These are phyloP conservation scores for Cuculus canorus DNA, from an alignment of 2,797 vertebrate species.

Conservation along the genomic window DNA sequence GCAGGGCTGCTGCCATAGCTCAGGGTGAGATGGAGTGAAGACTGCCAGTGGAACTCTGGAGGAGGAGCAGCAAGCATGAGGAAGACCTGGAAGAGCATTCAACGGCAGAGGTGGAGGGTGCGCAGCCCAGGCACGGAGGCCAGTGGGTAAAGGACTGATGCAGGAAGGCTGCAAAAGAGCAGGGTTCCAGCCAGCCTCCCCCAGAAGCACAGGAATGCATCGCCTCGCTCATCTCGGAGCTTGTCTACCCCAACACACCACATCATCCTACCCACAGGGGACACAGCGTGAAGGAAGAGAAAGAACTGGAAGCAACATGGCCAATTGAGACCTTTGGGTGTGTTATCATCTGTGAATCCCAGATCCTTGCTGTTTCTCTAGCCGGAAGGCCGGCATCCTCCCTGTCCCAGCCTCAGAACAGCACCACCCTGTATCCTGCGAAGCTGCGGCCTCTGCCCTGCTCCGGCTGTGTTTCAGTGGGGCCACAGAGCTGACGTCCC, in stretches of 20 bases:
- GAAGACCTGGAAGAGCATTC: not conserved
- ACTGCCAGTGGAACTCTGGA: not conserved
- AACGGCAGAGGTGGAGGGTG: not conserved
- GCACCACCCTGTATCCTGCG: not conserved
- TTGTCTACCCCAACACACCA: not conserved
- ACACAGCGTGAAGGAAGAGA: not conserved
- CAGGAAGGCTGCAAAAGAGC: not conserved
- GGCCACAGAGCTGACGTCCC: not conserved
- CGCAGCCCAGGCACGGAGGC: accelerated
- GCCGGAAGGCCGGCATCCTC: not conserved
- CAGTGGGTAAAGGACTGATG: not conserved
- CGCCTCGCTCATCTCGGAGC: not conserved
- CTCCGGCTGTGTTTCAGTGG: not conserved
- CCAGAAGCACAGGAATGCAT: not conserved
- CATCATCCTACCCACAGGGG: not conserved
- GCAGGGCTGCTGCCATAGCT: not conserved
- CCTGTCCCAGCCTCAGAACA: not conserved
- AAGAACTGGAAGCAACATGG: not conserved
- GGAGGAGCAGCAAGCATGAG: not conserved
- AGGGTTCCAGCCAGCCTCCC: not conserved
- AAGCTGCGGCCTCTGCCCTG: not conserved
- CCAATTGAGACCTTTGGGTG: not conserved
- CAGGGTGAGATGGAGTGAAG: not conserved
- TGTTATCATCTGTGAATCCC: accelerated
- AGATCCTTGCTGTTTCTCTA: not conserved